Base-by-base conservation (phyloP, 2,888 invertebrate genomes). In the Drosophila hamatofila region DNA sequence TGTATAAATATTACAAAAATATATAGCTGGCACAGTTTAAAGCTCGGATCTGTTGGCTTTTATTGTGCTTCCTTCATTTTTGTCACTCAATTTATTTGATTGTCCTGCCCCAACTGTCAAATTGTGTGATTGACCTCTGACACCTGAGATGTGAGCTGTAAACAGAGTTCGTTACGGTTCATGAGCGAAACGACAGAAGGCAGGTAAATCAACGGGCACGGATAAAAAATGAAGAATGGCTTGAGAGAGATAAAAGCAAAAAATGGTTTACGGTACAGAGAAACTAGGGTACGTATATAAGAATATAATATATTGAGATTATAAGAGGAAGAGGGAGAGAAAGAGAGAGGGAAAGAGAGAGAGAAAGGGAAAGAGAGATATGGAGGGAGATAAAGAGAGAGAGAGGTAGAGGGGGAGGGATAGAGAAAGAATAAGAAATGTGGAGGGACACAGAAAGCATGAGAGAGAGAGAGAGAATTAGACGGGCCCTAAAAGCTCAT, bases 101-200 rank as follows among this genome's bases (percentile, higher is more conserved):
- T 74, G 64, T 39, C 23, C 57, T 54, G 74, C 41, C 58, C 49
- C 37, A 58, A 35, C 63, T 74, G 73, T 69, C 73, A 73, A 72
- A 56, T 44, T 42, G 54, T 63, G 62, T 63, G 68, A 72, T 55
- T 73, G 73, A 73, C 72, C 73, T 48, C 62, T 60, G 72, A 68
- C 73, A 68, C 62, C 37, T 56, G 44, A 44, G 61, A 35, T 56
- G 37, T 49, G 61, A 62, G 49, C 44, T 30, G 57, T 35, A 46
- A 58, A 58, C 54, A 44, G 33, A 58, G 61, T 58, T 72, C 39
- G 52, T 42, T 49, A 42, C 72, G 56, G 51, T 59, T 37, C 42
- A 52, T 58, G 48, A 57, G 48, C 51, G 59, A 37, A 14, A 12
- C 37, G 55, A 49, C 18, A 42, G 52, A 18, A 30, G 18, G 18